Base-by-base conservation (phyloP, 2,888 invertebrate species). In the Apamea crenata region DNA sequence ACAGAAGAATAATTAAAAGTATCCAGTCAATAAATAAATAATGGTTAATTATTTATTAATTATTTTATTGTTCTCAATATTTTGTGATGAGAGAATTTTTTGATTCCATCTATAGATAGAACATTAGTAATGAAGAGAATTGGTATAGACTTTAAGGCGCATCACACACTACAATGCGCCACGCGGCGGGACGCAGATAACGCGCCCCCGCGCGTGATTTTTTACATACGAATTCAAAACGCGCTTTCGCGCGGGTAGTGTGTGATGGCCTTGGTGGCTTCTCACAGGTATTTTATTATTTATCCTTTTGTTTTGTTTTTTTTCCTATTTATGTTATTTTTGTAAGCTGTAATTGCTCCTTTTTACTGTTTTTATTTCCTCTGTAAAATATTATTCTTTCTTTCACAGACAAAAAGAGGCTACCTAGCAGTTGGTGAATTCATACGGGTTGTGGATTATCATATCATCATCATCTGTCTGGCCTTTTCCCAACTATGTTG, bases 11-110 rank as follows among this genome's bases (percentile, higher is more conserved):
- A n/a, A 77, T 66, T 12, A 77, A 70, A 59, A 67, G 16, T 76
- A 21, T 75, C 21, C 10, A 67, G 25, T 72, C 53, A 32, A 12
- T 67, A 61, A 53, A 56, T 74, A 81, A 76, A 32, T 81, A 44
- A 29, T n/a, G n/a, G n/a, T 67, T 36, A 14, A 67, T 66, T 66
- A 44, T 21, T 56, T n/a, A n/a, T 67, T 36, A 14, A 67, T 66
- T 66, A 44, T 21, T 56, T n/a, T 0, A 16, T 67, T 36, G 47
- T 77, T 63, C n/a, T 61, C 14, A 40, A 40, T 61, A 66, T 50
- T 61, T 40, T 1, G 29, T 3, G 14, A 18, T 18, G 14, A 63
- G 50, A 50, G 12, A 29, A 47, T 66, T 8, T 40, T 8, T n/a
- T n/a, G n/a, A n/a, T n/a, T n/a, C n/a, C n/a, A n/a, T n/a, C n/a